Percentiles rank a stretch among this genome's conserved stretches.
phyloP scores from a whole-genome alignment of 2,888 invertebrate genomes.

The Rosalia funebris region DNA sequence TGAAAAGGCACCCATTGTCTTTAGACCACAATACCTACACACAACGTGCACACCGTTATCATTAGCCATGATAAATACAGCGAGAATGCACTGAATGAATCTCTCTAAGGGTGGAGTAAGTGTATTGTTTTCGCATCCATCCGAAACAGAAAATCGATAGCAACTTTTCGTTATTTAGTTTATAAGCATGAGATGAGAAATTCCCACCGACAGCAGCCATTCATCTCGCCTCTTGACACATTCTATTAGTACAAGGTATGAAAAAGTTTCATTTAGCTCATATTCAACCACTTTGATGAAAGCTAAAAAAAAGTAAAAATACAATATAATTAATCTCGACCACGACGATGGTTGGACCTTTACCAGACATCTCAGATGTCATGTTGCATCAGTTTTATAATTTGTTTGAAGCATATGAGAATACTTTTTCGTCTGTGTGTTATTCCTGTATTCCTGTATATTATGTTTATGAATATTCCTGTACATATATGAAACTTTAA shows the following conservation, averaged over 20 bases:
- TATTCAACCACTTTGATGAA: too few species aligned
- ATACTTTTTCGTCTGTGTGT: too few species aligned
- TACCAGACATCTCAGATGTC: too few species aligned
- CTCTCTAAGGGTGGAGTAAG: neutral
- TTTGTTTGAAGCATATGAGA: too few species aligned
- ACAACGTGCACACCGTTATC: constrained; percentile 10
- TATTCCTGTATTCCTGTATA: too few species aligned
- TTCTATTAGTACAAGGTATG: neutral
- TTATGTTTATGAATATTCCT: too few species aligned
- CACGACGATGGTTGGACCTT: too few species aligned
- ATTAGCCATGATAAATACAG: constrained; percentile 10
- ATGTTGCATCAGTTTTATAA: too few species aligned
- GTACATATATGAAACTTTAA: too few species aligned
- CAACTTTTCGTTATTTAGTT: constrained; percentile 11
- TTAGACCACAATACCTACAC: constrained; percentile 16
- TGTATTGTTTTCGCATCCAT: constrained; percentile 18
- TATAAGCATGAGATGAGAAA: constrained; percentile 3
- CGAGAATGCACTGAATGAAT: constrained; percentile 2
- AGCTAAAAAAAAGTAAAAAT: too few species aligned
- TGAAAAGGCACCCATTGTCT: constrained; percentile 18
- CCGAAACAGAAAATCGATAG: constrained; percentile 11
- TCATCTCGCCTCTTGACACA: neutral
- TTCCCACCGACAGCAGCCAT: neutral
- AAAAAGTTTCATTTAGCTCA: too few species aligned
- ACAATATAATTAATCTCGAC: too few species aligned